A percentile compares a stretch with the other conserved stretches of the same genome.
Conservation (phyloP, 1,140 invertebrate species). For the Agrypnia vestita region DNA sequence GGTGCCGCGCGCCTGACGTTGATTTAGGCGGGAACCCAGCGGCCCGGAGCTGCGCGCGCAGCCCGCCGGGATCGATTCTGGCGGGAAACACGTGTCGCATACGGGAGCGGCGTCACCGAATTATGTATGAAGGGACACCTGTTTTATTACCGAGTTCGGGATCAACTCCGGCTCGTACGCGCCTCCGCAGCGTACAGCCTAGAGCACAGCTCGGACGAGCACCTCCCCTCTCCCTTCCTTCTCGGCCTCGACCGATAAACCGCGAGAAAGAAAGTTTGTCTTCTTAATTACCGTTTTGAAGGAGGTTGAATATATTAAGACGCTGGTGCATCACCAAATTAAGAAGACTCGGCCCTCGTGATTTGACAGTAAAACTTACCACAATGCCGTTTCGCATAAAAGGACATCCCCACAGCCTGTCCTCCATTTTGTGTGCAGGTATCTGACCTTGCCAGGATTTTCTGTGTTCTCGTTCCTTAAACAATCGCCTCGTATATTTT, state of each 20-base stretch:
- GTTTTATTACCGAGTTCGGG: slow-evolving; percentile 41
- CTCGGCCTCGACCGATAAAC: slow-evolving; percentile 11
- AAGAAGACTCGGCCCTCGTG: too few relatives aligned
- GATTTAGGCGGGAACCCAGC: slow-evolving; percentile 45
- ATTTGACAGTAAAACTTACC: too few relatives aligned
- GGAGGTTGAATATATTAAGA: neutral
- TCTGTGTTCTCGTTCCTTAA: too few relatives aligned
- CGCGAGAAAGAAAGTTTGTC: slow-evolving; percentile 6
- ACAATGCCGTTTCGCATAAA: too few relatives aligned
- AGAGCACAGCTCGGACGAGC: neutral
- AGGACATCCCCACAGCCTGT: too few relatives aligned
- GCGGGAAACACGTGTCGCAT: slow-evolving; percentile 61
- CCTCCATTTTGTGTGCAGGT: neutral
- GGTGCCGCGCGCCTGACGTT: neutral
- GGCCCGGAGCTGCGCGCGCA: slow-evolving; percentile 44
- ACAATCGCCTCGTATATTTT: too few relatives aligned
- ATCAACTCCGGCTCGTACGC: slow-evolving; percentile 5
- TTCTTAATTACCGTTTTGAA: slow-evolving; percentile 16
- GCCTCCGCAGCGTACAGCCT: too few relatives aligned
- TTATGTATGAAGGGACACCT: slow-evolving; percentile 42
- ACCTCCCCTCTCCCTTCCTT: neutral
- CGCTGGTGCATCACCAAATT: neutral
- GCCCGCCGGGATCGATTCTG: slow-evolving; percentile 55
- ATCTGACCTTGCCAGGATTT: too few relatives aligned
- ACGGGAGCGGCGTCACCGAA: slow-evolving; percentile 47